A percentile compares a stretch with the other conserved stretches of the same genome.
Conservation (phyloP, 2,888 invertebrate species). For the Aporophyla nigra region DNA sequence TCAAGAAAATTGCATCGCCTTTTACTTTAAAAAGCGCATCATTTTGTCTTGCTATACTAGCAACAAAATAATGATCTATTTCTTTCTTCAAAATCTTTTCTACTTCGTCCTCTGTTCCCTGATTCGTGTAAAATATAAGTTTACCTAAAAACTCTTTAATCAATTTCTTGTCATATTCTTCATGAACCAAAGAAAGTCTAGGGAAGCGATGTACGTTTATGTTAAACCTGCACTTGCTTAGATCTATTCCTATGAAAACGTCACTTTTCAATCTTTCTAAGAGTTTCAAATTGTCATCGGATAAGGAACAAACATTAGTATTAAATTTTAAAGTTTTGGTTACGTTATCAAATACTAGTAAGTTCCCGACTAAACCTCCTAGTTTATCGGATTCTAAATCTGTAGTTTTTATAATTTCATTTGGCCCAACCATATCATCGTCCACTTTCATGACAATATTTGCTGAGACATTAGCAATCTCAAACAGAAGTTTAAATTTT, state of each 20-base stretch:
- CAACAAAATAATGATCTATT: slow-evolving; percentile 37
- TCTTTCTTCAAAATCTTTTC: slow-evolving; percentile 60
- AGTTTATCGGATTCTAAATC: slow-evolving; percentile 44
- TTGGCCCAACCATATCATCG: slow-evolving; percentile 41
- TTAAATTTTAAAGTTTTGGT: slow-evolving; percentile 55
- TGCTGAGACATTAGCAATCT: slow-evolving; percentile 1
- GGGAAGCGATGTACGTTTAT: slow-evolving; percentile 45
- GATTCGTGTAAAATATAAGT: slow-evolving; percentile 63
- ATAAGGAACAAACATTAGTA: slow-evolving; percentile 13
- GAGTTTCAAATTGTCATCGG: slow-evolving; percentile 30
- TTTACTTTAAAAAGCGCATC: slow-evolving; percentile 37
- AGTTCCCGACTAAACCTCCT: slow-evolving; percentile 58
- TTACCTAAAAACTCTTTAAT: slow-evolving; percentile 42
- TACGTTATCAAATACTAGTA: slow-evolving; percentile 44
- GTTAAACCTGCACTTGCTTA: slow-evolving; percentile 50
- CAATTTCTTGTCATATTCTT: slow-evolving; percentile 28
- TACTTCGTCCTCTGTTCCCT: slow-evolving; percentile 61
- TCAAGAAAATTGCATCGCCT: slow-evolving; percentile 55
- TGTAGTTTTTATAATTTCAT: slow-evolving; percentile 33
- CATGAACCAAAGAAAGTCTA: slow-evolving; percentile 30
- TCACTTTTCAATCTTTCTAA: slow-evolving; percentile 34
- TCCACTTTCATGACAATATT: slow-evolving; percentile 39
- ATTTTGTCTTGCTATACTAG: slow-evolving; percentile 9
- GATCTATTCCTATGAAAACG: slow-evolving; percentile 15
- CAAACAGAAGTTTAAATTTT: slow-evolving; percentile 39